phyloP scores from a whole-genome alignment of 2,113 vertebrate species.

The Perccottus glenii region DNA sequence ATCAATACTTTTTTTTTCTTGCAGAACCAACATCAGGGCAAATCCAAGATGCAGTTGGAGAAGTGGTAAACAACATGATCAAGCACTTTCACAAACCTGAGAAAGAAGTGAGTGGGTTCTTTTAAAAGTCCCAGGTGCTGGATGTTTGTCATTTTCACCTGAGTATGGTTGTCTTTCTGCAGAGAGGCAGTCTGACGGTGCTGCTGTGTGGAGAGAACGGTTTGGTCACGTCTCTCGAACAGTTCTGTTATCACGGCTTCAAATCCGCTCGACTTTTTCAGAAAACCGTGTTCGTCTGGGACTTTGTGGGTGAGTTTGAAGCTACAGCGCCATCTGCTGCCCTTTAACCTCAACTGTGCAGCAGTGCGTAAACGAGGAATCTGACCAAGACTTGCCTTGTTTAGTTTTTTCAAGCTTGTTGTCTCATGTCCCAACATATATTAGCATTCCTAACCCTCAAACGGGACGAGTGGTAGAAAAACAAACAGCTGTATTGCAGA shows the following conservation, averaged over 20 bases:
- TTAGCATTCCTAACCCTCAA: too few relatives aligned
- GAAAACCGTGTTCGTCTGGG: slow-evolving; percentile 94
- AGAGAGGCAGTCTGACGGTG: slow-evolving; percentile 92
- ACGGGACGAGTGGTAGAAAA: too few relatives aligned
- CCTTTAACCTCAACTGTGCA: neutral
- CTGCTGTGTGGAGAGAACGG: slow-evolving; percentile 90
- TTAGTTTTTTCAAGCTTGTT: too few relatives aligned
- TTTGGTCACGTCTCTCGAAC: slow-evolving; percentile 88
- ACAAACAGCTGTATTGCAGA: too few relatives aligned
- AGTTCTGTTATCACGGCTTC: slow-evolving; percentile 93
- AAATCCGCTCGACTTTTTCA: slow-evolving; percentile 92
- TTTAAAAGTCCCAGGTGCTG: neutral
- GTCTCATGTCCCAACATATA: too few relatives aligned
- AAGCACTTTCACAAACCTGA: slow-evolving; percentile 97
- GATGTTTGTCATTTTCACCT: too few relatives aligned
- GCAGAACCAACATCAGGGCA: slow-evolving; percentile 88
- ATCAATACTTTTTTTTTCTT: slow-evolving; percentile 32
- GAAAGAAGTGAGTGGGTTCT: slow-evolving; percentile 82
- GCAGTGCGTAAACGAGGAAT: too few relatives aligned
- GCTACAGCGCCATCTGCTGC: slow-evolving; percentile 9
- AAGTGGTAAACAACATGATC: slow-evolving; percentile 91
- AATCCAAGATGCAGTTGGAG: slow-evolving; percentile 92
- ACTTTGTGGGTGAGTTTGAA: slow-evolving; percentile 88
- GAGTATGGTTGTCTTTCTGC: slow-evolving; percentile 13
- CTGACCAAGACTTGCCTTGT: too few relatives aligned